These are phyloP conservation scores for Propsilocerus akamusi DNA, from an alignment of 1,140 invertebrate genomes.

Conservation along the genomic window DNA sequence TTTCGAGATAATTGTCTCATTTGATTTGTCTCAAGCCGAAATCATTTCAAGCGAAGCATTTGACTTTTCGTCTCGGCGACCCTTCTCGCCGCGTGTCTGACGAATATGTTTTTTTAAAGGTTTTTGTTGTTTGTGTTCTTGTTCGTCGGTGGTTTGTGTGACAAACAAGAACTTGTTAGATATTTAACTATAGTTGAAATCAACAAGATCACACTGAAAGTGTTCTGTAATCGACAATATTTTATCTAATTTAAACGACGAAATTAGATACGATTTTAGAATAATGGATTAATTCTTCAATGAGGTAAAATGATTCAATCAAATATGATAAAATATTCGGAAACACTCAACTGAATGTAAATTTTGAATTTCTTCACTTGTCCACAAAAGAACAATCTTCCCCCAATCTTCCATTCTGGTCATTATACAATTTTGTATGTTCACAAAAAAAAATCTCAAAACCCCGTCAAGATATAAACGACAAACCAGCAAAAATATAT, in stretches of 20 bases:
- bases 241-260: too few relatives aligned
- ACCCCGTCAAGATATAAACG: too few relatives aligned
- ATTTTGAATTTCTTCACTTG: neutral
- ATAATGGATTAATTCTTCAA: too few relatives aligned
- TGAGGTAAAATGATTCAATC: too few relatives aligned
- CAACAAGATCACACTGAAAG: too few relatives aligned
- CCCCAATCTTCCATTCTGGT: too few relatives aligned
- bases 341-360: neutral
- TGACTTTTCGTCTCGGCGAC: neutral
- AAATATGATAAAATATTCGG: too few relatives aligned
- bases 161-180: neutral
- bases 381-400: too few relatives aligned
- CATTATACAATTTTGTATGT: neutral
- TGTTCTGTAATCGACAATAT: too few relatives aligned
- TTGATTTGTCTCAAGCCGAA: neutral
- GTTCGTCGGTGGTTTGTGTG: neutral
- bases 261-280: too few relatives aligned
- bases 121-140: neutral
- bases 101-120: neutral
- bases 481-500: neutral
- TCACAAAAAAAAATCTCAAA: neutral
- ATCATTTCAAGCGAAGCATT: neutral
- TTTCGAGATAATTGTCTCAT: conserved; percentile 1
- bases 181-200: too few relatives aligned
- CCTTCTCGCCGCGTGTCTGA: neutral